Evolutionary conservation across 37 sponge, comb jelly and placozoan genomes (phyloP), one percentile per base, ranked within the genome.

Genomic region (Ephydatia muelleri): DNA sequence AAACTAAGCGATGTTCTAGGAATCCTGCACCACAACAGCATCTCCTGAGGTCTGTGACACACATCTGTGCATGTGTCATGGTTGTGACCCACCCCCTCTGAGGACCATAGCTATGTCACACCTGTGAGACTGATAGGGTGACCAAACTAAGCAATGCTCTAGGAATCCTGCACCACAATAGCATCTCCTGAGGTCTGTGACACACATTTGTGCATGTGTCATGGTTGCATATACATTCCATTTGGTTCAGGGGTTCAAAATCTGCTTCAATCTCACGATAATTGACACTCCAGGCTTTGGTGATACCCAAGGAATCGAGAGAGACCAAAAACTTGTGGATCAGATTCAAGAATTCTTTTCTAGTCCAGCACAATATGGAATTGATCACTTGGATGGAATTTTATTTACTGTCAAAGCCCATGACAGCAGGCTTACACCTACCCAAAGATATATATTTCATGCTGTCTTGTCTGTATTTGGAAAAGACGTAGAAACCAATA

Each of bases 201-300:
- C n/a, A n/a, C n/a, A n/a, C n/a, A n/a, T n/a, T n/a, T n/a, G n/a
- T n/a, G n/a, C n/a, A n/a, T n/a, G n/a, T n/a, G n/a, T n/a, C n/a
- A 88, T 88, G 66, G 83, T 84, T 25, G 90, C 90, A 12, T 89
- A 89, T 28, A 78, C 84, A 49, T 72, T 89, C 34, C 76, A 67
- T 35, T 25, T 30, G 9, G 75, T 79, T 12, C 32, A 71, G 22
- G 90, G 80, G 16, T 84, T 74, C 72, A 40, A 67, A 2, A 30
- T 89, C 49, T 11, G 2, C 3, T 49, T 72, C 74, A 72, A 73
- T 6, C 38, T 89, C n/a, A 89, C 90, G 9, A 79, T 89, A 32
- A 79, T 89, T 37, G 90, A 89, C 49, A 89, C 90, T 39, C 90
- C 90, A 31, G 85, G 90, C 23, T 89, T 84, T 73, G 90, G 90